phyloP scores from a whole-genome alignment of 64 coral and sea anemone genomes.

The Acropora yongei region DNA sequence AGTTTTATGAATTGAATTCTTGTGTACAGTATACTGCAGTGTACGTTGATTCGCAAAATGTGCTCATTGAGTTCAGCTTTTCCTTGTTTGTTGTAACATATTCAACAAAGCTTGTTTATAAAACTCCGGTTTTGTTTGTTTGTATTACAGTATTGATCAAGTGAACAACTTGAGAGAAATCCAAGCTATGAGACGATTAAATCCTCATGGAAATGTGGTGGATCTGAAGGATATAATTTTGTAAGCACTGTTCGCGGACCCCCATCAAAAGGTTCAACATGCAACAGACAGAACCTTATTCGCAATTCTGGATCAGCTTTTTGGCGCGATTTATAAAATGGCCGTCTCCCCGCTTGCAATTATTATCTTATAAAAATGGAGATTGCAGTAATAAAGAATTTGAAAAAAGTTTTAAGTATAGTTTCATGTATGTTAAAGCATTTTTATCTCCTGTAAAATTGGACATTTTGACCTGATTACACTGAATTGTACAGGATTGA shows the following conservation, averaged over 20 bases:
- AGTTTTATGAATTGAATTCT: neutral
- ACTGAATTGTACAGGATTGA: no score
- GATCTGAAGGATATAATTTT: constrained; percentile 96
- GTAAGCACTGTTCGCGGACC: constrained; percentile 59
- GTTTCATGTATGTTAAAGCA: no score
- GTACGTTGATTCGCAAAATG: neutral
- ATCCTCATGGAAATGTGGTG: constrained; percentile 91
- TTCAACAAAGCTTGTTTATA: neutral
- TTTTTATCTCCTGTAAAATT: no score
- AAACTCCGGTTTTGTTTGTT: constrained; percentile 2
- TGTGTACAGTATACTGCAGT: neutral
- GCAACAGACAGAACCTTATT: neutral
- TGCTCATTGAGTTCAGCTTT: neutral
- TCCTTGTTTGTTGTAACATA: no score
- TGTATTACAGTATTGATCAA: constrained; percentile 85
- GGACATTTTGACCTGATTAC: no score
- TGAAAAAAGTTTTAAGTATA: no score
- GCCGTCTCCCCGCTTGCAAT: no score
- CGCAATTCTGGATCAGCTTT: neutral
- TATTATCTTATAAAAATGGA: no score
- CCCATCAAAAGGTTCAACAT: neutral
- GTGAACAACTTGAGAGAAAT: constrained; percentile 98
- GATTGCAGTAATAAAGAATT: no score
- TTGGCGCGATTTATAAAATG: no score
- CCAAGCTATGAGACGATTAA: constrained; percentile 93